Conservation (phyloP, 2,113 vertebrate species). For the Menidia beryllina region DNA sequence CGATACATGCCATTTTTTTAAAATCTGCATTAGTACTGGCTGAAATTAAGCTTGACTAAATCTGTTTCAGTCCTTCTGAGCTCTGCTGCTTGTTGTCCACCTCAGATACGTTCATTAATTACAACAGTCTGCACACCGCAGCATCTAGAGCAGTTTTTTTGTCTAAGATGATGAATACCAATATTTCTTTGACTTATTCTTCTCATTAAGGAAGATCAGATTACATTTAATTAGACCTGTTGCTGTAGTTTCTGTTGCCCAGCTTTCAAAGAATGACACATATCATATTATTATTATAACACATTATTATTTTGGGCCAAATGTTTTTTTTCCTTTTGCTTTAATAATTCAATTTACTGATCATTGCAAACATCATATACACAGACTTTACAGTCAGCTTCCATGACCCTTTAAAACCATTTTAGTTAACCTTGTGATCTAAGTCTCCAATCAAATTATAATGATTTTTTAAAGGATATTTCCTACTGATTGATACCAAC, state of each 20-base stretch:
- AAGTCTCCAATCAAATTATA: too few species aligned
- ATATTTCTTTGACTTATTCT: conserved; percentile 8
- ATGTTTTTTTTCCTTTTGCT: not conserved
- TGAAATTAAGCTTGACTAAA: conserved; percentile 1
- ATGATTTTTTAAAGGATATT: too few species aligned
- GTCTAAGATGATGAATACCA: conserved; percentile 5
- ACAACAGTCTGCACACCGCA: too few species aligned
- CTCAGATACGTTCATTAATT: not conserved
- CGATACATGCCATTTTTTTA: not conserved
- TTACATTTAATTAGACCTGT: conserved; percentile 1
- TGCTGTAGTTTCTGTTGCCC: not conserved
- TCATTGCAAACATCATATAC: not conserved
- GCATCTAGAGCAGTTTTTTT: not conserved
- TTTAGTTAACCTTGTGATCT: too few species aligned
- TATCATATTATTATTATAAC: too few species aligned
- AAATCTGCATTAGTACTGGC: not conserved
- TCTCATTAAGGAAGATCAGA: conserved; percentile 9
- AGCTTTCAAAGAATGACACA: not conserved
- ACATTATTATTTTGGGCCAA: too few species aligned
- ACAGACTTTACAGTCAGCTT: not conserved
- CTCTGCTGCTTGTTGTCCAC: conserved; percentile 6
- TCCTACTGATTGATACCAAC: too few species aligned
- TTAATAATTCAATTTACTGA: not conserved
- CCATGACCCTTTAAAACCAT: too few species aligned
- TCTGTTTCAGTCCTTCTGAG: not conserved